Conservation (phyloP, 2,797 vertebrate species). For the Sebastes flavidus region DNA sequence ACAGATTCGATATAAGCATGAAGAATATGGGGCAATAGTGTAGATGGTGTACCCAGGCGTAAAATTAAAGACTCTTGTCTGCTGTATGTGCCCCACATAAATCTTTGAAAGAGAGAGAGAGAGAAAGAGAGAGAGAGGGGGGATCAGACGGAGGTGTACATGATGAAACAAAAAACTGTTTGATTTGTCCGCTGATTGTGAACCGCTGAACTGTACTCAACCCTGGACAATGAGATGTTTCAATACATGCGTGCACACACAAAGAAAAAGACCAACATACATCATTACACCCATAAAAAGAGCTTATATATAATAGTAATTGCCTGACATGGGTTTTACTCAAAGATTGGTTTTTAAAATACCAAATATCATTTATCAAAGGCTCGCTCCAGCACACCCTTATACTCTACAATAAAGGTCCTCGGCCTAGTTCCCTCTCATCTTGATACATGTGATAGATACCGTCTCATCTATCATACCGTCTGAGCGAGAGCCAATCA, state of each 20-base stretch:
- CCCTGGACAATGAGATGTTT: constrained; percentile 41
- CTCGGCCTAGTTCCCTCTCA: constrained; percentile 9
- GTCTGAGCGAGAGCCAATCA: constrained; percentile 24
- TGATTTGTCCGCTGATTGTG: constrained; percentile 58
- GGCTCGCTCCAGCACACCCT: not conserved
- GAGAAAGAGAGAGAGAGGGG: not conserved
- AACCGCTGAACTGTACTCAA: constrained; percentile 41
- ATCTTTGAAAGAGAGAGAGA: constrained; percentile 53
- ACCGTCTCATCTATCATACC: constrained; percentile 49
- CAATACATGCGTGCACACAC: constrained; percentile 14
- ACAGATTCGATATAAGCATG: constrained; percentile 65
- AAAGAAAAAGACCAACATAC: constrained; percentile 4
- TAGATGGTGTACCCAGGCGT: constrained; percentile 78
- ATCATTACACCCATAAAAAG: constrained; percentile 17
- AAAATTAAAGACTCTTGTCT: constrained; percentile 83
- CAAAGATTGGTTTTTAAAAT: constrained; percentile 48
- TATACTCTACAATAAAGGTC: not conserved
- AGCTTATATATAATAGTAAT: constrained; percentile 13
- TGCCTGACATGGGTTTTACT: constrained; percentile 22
- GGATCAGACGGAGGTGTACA: constrained; percentile 26
- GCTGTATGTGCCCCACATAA: constrained; percentile 70
- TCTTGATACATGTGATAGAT: constrained; percentile 37
- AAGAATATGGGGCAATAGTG: constrained; percentile 70
- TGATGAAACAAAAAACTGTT: constrained; percentile 55
- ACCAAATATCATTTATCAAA: constrained; percentile 51